phyloP scores from a whole-genome alignment of 1,140 invertebrate genomes.

The Lepidurus arcticus region DNA sequence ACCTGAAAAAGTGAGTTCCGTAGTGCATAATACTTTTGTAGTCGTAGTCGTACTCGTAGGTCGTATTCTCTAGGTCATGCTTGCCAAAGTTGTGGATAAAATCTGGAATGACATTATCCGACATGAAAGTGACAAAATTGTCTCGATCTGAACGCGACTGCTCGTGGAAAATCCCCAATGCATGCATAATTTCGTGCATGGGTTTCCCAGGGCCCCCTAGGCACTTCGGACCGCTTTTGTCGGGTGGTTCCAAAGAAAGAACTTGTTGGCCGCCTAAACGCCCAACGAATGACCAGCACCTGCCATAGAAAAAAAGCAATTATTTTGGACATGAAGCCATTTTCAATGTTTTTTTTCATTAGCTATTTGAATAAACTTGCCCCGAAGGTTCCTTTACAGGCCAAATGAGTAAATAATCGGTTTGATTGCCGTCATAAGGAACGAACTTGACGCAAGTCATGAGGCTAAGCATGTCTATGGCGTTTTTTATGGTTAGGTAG shows the following conservation, averaged over 20 bases:
- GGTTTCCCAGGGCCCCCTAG: slow-evolving; percentile 55
- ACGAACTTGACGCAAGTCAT: slow-evolving; percentile 58
- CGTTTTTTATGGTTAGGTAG: slow-evolving; percentile 53
- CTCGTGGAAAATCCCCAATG: slow-evolving; percentile 60
- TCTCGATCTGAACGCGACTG: slow-evolving; percentile 58
- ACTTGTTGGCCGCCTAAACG: slow-evolving; percentile 59
- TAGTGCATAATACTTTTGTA: slow-evolving; percentile 70
- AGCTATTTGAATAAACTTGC: slow-evolving; percentile 38
- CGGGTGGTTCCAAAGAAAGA: slow-evolving; percentile 57
- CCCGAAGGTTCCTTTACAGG: slow-evolving; percentile 57
- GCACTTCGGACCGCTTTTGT: slow-evolving; percentile 53
- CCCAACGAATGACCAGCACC: slow-evolving; percentile 64
- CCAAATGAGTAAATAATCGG: slow-evolving; percentile 58
- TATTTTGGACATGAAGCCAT: neutral
- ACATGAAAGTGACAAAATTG: slow-evolving; percentile 53
- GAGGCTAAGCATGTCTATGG: slow-evolving; percentile 54
- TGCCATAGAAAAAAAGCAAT: slow-evolving; percentile 38
- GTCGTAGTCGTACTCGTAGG: slow-evolving; percentile 60
- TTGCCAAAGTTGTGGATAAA: slow-evolving; percentile 57
- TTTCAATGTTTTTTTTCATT: neutral
- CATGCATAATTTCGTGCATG: slow-evolving; percentile 60
- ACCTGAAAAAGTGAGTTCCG: slow-evolving; percentile 54
- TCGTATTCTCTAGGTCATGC: slow-evolving; percentile 55
- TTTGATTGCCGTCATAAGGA: slow-evolving; percentile 54
- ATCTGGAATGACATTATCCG: slow-evolving; percentile 54